A percentile compares a stretch with the other conserved stretches of the same genome.
Conservation (phyloP, 2,113 vertebrate species). For the Erythrocercus mccallii region DNA sequence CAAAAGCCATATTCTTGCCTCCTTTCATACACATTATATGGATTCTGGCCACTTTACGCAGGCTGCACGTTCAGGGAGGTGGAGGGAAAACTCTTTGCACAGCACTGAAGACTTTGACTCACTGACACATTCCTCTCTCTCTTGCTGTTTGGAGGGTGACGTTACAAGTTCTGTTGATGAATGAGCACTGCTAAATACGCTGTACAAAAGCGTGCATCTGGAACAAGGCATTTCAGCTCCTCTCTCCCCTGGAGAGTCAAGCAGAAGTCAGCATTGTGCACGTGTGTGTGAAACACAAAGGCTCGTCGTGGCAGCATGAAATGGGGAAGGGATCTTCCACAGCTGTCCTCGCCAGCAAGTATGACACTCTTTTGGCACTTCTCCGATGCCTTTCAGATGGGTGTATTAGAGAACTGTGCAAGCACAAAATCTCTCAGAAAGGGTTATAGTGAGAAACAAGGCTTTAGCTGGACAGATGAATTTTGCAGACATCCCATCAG, state of each 20-base stretch:
- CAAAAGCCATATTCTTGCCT: background rate
- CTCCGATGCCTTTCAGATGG: background rate
- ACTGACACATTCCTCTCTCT: background rate
- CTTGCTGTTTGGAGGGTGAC: background rate
- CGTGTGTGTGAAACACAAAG: background rate
- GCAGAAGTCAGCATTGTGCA: background rate
- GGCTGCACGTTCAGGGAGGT: background rate
- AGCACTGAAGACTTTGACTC: background rate
- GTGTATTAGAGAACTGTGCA: background rate
- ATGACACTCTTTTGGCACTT: background rate
- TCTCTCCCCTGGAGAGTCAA: background rate
- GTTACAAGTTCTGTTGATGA: background rate
- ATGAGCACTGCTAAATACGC: background rate
- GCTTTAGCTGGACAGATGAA: background rate
- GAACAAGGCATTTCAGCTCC: background rate
- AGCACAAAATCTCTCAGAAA: background rate
- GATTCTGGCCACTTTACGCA: background rate
- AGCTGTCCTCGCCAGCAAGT: background rate
- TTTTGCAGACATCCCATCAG: background rate
- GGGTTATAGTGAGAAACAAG: background rate
- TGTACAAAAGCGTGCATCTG: background rate
- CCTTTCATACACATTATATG: background rate
- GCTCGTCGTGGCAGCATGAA: rapidly evolving
- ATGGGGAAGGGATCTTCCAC: background rate
- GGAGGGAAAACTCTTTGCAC: background rate